Evolutionary conservation across 2,797 vertebrate genomes (phyloP).

Genomic region (Acanthiza pusilla): DNA sequence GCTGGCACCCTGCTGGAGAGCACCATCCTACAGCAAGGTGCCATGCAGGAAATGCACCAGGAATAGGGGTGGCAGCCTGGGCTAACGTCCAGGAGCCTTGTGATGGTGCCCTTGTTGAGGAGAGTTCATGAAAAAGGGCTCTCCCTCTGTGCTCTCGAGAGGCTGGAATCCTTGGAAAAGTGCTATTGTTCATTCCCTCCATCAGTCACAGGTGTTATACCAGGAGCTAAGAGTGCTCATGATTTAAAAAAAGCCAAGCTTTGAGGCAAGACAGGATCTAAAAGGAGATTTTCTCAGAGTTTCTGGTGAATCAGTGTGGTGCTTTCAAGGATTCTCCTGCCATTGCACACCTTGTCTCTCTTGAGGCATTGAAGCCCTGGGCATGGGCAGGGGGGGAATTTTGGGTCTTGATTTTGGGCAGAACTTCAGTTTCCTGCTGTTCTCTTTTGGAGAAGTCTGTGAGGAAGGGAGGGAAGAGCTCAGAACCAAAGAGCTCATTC

Average conservation of each 20-base stretch:
- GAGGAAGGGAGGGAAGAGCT: neutral
- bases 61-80: neutral
- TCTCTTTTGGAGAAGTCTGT: neutral
- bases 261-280: neutral
- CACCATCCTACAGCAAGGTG: accelerated
- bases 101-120: neutral
- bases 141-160: neutral
- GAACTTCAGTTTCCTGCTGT: neutral
- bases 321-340: neutral
- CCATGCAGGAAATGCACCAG: too few relatives aligned
- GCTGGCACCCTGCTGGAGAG: neutral
- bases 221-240: neutral
- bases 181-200: neutral
- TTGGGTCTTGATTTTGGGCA: neutral
- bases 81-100: neutral
- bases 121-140: neutral
- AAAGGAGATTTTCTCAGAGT: neutral
- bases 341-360: accelerated
- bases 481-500: neutral
- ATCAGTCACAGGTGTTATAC: neutral
- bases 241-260: neutral
- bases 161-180: neutral
- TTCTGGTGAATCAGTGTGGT: neutral
- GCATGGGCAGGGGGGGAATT: neutral
- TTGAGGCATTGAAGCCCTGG: neutral